Evolutionary conservation across 2,888 invertebrate genomes (phyloP).

Genomic region (Lamellibrachia satsuma): DNA sequence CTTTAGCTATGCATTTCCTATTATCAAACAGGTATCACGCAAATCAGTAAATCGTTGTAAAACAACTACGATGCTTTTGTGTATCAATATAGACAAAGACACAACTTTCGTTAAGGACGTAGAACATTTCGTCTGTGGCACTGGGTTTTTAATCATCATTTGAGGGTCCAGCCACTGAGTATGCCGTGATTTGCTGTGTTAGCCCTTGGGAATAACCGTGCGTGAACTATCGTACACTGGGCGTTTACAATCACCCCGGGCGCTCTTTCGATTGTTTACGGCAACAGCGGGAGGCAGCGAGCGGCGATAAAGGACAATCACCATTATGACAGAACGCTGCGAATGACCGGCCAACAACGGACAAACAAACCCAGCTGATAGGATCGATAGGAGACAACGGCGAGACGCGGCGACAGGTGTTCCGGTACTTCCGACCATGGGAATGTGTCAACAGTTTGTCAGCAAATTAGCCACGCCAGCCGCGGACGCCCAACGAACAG

Average conservation of each 20-base stretch:
- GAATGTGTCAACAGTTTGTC: background rate
- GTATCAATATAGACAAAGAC: too few relatives aligned
- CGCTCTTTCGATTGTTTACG: background rate
- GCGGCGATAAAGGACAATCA: background rate
- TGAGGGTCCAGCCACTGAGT: too few relatives aligned
- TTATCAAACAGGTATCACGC: too few relatives aligned
- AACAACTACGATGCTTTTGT: too few relatives aligned
- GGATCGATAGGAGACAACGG: constrained; percentile 6
- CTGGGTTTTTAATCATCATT: too few relatives aligned
- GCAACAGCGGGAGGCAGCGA: background rate
- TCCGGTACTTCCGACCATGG: constrained; percentile 10
- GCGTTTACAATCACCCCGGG: background rate
- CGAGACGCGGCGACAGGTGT: constrained; percentile 1
- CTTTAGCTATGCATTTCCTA: too few relatives aligned
- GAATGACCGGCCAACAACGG: background rate
- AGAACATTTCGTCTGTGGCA: too few relatives aligned
- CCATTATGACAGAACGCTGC: background rate
- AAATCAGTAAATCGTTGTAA: too few relatives aligned
- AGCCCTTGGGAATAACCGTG: background rate
- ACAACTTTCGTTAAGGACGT: too few relatives aligned
- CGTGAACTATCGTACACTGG: background rate
- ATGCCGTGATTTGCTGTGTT: background rate
- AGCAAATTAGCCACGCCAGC: background rate
- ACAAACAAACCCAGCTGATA: background rate
- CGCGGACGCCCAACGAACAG: background rate